These are phyloP conservation scores for Phaonia tiefii DNA, from an alignment of 2,888 invertebrate species.

Conservation along the genomic window DNA sequence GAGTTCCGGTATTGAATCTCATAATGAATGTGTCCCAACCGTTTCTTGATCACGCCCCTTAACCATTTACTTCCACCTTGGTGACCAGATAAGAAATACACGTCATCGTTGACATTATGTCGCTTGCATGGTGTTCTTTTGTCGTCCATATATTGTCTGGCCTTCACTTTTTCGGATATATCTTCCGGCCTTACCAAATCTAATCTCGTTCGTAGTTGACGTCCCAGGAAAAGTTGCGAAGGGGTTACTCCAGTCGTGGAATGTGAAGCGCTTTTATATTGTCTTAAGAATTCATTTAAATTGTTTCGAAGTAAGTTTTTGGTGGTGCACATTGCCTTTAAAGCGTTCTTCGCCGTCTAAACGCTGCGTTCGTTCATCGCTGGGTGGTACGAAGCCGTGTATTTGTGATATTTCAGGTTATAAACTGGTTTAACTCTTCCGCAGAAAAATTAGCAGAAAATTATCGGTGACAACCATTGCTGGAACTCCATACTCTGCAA, in stretches of 20 bases:
- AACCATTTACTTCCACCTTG: too few relatives aligned
- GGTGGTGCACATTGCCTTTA: constrained; percentile 54
- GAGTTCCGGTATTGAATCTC: too few relatives aligned
- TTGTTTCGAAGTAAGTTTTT: constrained; percentile 33
- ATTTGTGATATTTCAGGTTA: too few relatives aligned
- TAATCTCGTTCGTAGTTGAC: constrained; percentile 53
- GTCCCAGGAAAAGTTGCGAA: constrained; percentile 54
- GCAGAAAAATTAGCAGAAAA: constrained; percentile 64
- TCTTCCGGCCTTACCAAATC: constrained; percentile 54
- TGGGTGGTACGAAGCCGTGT: constrained; percentile 66
- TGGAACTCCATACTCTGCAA: constrained; percentile 70
- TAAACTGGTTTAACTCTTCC: constrained; percentile 60
- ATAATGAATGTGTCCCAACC: too few relatives aligned
- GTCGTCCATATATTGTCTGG: too few relatives aligned
- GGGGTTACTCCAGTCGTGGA: constrained; percentile 51
- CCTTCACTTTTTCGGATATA: too few relatives aligned
- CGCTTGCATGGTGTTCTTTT: neutral
- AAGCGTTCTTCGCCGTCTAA: constrained; percentile 57
- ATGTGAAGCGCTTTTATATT: constrained; percentile 60
- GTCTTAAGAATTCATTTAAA: constrained; percentile 51
- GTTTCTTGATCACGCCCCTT: too few relatives aligned
- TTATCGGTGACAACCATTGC: constrained; percentile 69
- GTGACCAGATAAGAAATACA: too few relatives aligned
- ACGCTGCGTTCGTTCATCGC: constrained; percentile 58
- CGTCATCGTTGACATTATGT: too few relatives aligned